phyloP scores from a whole-genome alignment of 1,140 invertebrate species.

The Rhopalosiphum maidis region DNA sequence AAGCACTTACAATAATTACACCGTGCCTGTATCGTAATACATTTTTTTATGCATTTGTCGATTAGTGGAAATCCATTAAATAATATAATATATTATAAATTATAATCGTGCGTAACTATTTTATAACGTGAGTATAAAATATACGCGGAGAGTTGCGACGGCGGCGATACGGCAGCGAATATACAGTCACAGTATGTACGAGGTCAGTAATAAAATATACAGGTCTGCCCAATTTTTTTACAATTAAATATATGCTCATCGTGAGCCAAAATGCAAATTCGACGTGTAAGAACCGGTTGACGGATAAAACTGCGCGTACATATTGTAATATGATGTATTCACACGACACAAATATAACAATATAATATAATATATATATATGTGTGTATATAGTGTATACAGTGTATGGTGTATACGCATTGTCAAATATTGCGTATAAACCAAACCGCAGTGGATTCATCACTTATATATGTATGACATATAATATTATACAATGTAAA shows the following conservation, averaged over 20 bases:
- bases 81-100: background rate
- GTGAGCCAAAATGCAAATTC: conserved; percentile 13
- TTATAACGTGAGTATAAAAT: background rate
- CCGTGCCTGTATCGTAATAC: background rate
- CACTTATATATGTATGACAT: background rate
- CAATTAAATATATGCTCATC: background rate
- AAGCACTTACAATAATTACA: background rate
- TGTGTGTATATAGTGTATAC: no score
- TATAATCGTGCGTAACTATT: background rate
- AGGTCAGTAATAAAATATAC: conserved; percentile 19
- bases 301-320: background rate
- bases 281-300: background rate
- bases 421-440: no score
- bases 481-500: background rate
- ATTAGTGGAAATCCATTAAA: background rate
- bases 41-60: background rate
- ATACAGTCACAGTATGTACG: background rate
- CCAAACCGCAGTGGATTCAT: background rate
- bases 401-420: background rate
- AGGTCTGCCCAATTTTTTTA: conserved; percentile 9
- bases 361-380: background rate
- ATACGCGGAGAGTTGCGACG: background rate
- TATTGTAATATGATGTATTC: background rate
- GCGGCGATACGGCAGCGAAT: background rate
- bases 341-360: background rate